A percentile compares a stretch with the other conserved stretches of the same genome.
phyloP scores from a whole-genome alignment of 2,888 invertebrate species.

The Pristionchus japonicus region DNA sequence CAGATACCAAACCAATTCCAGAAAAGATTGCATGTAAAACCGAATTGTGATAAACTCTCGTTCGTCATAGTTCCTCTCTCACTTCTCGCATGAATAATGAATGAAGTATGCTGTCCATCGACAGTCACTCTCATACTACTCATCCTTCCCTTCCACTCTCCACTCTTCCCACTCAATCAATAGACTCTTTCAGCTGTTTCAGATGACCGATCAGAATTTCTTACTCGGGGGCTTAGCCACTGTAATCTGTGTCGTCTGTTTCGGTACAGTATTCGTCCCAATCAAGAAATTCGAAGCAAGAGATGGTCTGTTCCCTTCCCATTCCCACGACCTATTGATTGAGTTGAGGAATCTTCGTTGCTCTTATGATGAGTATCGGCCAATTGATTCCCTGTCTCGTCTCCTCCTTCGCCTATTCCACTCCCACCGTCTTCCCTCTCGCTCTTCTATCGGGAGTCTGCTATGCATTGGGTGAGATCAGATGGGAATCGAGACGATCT shows the following conservation, averaged over 20 bases:
- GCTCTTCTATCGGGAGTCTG: conserved; percentile 58
- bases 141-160: not conserved
- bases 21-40: not conserved
- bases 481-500: not conserved
- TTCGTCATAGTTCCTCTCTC: not conserved
- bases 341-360: conserved; percentile 57
- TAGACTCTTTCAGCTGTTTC: not conserved
- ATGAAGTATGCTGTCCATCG: not conserved
- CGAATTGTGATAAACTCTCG: not conserved
- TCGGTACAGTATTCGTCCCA: conserved; percentile 61
- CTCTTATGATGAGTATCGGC: conserved; percentile 61
- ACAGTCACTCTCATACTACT: not conserved
- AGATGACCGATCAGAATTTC: conserved; percentile 51
- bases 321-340: too few relatives aligned
- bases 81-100: conserved; percentile 11
- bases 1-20: not conserved
- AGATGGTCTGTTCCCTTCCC: conserved; percentile 51
- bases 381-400: conserved; percentile 51
- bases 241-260: conserved; percentile 54
- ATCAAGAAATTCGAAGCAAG: conserved; percentile 60
- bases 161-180: not conserved
- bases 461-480: conserved; percentile 57
- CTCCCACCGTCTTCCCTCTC: conserved; percentile 54
- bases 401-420: conserved; percentile 44
- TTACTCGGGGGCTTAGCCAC: conserved; percentile 54